Evolutionary conservation across 1,140 invertebrate genomes (phyloP).

Genomic region (Drosophila takahashii): DNA sequence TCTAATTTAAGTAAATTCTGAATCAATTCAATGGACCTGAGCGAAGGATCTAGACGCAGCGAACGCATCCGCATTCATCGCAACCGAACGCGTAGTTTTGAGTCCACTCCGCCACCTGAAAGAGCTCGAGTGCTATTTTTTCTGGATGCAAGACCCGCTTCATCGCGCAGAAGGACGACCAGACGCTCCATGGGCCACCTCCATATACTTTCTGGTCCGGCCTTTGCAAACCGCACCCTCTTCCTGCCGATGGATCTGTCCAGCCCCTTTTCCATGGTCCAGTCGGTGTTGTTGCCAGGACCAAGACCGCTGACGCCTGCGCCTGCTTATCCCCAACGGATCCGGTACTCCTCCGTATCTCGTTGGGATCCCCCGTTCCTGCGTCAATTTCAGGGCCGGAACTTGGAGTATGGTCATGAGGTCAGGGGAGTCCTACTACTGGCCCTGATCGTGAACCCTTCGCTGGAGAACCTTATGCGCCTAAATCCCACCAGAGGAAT

Average conservation of each 20-base stretch:
- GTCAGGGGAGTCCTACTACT: background rate
- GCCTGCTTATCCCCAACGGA: background rate
- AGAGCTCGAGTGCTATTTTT: background rate
- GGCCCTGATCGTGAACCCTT: background rate
- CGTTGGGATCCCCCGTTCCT: background rate
- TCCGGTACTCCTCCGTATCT: background rate
- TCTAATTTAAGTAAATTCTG: background rate
- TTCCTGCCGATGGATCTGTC: background rate
- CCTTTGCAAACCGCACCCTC: fast-evolving
- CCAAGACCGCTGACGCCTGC: background rate
- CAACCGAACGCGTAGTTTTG: background rate
- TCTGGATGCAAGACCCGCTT: background rate
- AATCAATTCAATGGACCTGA: background rate
- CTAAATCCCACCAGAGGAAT: background rate
- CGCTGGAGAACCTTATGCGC: background rate
- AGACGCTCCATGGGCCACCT: background rate
- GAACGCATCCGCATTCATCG: slow-evolving; percentile 1
- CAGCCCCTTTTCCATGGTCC: too few relatives aligned
- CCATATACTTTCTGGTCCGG: background rate
- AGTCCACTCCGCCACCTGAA: background rate
- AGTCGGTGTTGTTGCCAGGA: background rate
- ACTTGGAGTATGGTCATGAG: background rate
- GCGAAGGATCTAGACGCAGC: background rate
- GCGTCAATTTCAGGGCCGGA: too few relatives aligned
- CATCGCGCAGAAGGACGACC: background rate